A percentile compares a stretch with the other conserved stretches of the same genome.
Evolutionary conservation across 2,797 vertebrate genomes (phyloP).

Genomic region (Sebastes vulpes): DNA sequence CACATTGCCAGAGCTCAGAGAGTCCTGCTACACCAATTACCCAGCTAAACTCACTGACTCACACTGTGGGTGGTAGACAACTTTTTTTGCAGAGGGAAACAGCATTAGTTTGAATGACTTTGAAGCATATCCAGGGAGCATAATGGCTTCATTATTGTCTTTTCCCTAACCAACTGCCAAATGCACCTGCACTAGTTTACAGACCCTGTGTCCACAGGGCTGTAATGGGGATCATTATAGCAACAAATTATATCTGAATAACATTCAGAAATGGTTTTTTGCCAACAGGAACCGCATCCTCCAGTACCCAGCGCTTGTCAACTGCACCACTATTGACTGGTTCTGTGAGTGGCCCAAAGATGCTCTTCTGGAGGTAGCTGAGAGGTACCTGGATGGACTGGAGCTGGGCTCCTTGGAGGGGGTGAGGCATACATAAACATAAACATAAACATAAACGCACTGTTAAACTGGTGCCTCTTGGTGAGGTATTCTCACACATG

Average conservation of each 20-base stretch:
- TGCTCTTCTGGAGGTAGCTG: constrained; percentile 92
- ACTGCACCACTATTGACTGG: constrained; percentile 94
- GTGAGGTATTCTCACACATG: neutral
- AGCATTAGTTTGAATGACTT: neutral
- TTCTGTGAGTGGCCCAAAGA: constrained; percentile 93
- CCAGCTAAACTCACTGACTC: neutral
- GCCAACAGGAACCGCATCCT: constrained; percentile 87
- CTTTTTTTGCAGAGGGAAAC: neutral
- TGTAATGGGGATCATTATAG: neutral
- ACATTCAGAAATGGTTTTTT: neutral
- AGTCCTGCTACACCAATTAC: constrained; percentile 17
- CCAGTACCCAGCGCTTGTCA: constrained; percentile 93
- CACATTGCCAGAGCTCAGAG: constrained; percentile 11
- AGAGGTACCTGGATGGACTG: constrained; percentile 88
- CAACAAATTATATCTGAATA: neutral
- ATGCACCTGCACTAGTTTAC: neutral
- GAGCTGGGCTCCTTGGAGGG: constrained; percentile 84
- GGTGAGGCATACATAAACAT: constrained; percentile 73
- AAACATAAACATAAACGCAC: neutral
- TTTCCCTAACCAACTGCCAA: neutral
- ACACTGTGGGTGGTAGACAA: neutral
- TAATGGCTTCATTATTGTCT: neutral
- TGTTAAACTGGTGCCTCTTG: neutral
- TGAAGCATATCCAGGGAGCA: neutral
- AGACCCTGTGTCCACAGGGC: neutral